These are phyloP conservation scores for Crotalus tigris DNA, from an alignment of 2,113 vertebrate genomes.

Conservation along the genomic window DNA sequence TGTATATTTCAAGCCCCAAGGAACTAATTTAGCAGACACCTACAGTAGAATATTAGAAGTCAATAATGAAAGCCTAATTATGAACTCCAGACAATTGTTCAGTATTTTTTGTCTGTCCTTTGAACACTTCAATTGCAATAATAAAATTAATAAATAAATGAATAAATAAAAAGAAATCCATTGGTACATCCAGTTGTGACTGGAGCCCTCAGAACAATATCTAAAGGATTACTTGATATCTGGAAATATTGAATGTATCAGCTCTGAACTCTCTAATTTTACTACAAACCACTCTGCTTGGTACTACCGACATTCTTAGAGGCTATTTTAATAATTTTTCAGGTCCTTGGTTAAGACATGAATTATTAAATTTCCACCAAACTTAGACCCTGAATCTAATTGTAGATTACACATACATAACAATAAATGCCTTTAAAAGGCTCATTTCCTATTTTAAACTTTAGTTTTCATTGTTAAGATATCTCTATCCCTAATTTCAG, in stretches of 20 bases:
- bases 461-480: conserved; percentile 81
- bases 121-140: conserved; percentile 78
- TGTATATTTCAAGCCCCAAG: conserved; percentile 92
- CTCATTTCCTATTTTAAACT: conserved; percentile 76
- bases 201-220: background rate
- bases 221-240: background rate
- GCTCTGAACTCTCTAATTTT: background rate
- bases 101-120: conserved; percentile 86
- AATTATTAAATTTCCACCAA: background rate
- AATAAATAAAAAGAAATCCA: background rate
- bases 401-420: background rate
- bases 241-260: background rate
- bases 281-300: background rate
- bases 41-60: conserved; percentile 96
- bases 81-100: conserved; percentile 89
- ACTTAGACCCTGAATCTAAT: background rate
- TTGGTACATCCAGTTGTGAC: background rate
- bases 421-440: conserved; percentile 60
- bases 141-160: conserved; percentile 64
- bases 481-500: conserved; percentile 77
- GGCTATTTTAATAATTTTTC: background rate
- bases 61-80: conserved; percentile 98
- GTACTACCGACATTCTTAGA: background rate
- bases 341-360: background rate
- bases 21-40: conserved; percentile 96